Percentiles rank a stretch among this genome's conserved stretches.
These are phyloP conservation scores for Rousettus madagascariensis DNA, from an alignment of 2,797 vertebrate species.

Conservation along the genomic window DNA sequence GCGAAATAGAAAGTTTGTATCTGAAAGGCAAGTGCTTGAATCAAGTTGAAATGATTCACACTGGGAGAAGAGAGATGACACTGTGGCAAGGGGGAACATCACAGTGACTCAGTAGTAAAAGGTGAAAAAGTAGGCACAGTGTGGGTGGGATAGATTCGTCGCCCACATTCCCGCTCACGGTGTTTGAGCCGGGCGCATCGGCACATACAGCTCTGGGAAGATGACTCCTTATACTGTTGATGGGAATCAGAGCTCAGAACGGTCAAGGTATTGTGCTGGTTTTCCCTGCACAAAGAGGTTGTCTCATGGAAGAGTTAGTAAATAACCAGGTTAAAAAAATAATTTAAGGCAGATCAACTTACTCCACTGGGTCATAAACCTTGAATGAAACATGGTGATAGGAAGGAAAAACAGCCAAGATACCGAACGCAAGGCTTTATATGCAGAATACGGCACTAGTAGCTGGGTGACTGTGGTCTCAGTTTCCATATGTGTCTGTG, in stretches of 20 bases:
- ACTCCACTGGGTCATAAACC: neutral
- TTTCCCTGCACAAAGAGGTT: neutral
- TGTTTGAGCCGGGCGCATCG: neutral
- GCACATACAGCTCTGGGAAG: neutral
- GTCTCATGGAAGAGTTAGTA: neutral
- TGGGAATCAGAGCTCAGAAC: neutral
- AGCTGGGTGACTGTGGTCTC: neutral
- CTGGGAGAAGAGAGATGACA: neutral
- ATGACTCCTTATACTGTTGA: neutral
- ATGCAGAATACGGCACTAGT: accelerated
- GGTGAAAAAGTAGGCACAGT: accelerated
- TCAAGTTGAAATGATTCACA: neutral
- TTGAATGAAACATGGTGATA: too few species aligned
- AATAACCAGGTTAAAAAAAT: neutral
- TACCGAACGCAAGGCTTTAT: neutral
- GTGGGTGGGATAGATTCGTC: neutral
- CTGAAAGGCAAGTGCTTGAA: neutral
- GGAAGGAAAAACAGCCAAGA: too few species aligned
- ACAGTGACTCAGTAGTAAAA: neutral
- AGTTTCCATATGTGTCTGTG: neutral
- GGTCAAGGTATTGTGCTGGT: neutral
- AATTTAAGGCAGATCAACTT: neutral
- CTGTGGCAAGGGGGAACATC: neutral
- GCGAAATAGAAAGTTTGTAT: neutral
- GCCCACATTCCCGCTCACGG: neutral